phyloP scores from a whole-genome alignment of 2,113 vertebrate genomes.

The Thalassoma bifasciatum region DNA sequence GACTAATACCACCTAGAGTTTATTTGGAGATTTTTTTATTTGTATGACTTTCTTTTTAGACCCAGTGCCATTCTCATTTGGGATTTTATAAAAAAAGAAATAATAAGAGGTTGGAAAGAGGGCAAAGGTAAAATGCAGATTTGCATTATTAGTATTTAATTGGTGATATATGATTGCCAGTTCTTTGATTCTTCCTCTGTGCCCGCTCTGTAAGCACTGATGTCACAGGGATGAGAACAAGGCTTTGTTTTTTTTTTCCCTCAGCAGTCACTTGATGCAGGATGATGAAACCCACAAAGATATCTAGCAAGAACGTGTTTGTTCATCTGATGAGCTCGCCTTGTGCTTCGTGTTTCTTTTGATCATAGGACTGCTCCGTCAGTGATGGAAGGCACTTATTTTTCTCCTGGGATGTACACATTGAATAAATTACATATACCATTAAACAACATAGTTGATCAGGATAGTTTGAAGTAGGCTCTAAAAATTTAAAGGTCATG shows the following conservation, averaged over 20 bases:
- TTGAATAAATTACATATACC: conserved; percentile 65
- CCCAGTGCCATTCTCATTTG: conserved; percentile 20
- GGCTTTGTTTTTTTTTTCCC: conserved; percentile 76
- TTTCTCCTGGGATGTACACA: conserved; percentile 50
- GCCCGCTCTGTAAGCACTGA: conserved; percentile 42
- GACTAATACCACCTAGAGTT: conserved; percentile 46
- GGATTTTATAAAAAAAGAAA: conserved; percentile 24
- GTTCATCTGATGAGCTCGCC: conserved; percentile 72
- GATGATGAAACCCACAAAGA: conserved; percentile 84
- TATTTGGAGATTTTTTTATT: conserved; percentile 45
- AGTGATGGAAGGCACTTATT: conserved; percentile 66
- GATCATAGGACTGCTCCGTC: conserved; percentile 63
- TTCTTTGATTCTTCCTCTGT: conserved; percentile 44
- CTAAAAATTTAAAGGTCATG: conserved; percentile 73
- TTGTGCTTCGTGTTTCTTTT: conserved; percentile 68
- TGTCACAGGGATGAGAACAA: conserved; percentile 73
- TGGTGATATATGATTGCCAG: conserved; percentile 42
- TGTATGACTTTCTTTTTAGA: conserved; percentile 23
- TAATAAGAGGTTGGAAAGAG: conserved; percentile 38
- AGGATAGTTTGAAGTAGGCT: conserved; percentile 54
- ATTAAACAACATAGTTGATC: conserved; percentile 38
- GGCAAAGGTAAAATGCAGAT: conserved; percentile 31
- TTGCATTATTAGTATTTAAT: conserved; percentile 49
- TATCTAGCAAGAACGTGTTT: conserved; percentile 81
- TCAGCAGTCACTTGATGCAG: conserved; percentile 78